phyloP scores from a whole-genome alignment of 2,113 vertebrate genomes.

The Larimichthys crocea region DNA sequence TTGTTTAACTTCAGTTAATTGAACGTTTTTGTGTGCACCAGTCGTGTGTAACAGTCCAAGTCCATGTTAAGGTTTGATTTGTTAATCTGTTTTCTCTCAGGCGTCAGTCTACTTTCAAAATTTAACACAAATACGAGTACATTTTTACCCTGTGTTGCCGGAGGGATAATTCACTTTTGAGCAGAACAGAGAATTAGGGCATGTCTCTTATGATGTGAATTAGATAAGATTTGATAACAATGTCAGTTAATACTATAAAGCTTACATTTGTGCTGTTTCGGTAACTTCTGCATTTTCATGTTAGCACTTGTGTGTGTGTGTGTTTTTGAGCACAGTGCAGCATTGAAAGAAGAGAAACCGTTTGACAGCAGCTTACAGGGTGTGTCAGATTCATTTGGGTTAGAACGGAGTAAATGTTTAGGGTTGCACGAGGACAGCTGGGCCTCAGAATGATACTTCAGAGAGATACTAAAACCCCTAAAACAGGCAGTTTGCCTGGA shows the following conservation, averaged over 20 bases:
- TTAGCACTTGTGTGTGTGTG: not conserved
- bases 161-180: constrained; percentile 42
- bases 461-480: constrained; percentile 41
- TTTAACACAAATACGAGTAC: constrained; percentile 48
- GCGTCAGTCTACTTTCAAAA: constrained; percentile 50
- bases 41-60: not conserved
- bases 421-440: constrained; percentile 55
- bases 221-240: constrained; percentile 1
- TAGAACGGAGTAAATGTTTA: constrained; percentile 56
- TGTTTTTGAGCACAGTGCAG: constrained; percentile 12
- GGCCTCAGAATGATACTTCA: constrained; percentile 48
- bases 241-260: not conserved
- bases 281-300: not conserved
- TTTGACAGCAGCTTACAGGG: constrained; percentile 52
- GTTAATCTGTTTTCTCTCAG: constrained; percentile 29
- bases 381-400: constrained; percentile 52
- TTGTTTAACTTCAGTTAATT: constrained; percentile 25
- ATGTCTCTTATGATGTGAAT: constrained; percentile 47
- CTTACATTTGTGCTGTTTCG: not conserved
- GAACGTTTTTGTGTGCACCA: constrained; percentile 14
- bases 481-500: constrained; percentile 51
- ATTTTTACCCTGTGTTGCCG: constrained; percentile 49
- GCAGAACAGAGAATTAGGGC: constrained; percentile 51
- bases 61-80: not conserved
- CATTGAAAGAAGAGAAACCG: constrained; percentile 21